Conservation (phyloP, 1,140 invertebrate species). For the Phymastichus coffea region DNA sequence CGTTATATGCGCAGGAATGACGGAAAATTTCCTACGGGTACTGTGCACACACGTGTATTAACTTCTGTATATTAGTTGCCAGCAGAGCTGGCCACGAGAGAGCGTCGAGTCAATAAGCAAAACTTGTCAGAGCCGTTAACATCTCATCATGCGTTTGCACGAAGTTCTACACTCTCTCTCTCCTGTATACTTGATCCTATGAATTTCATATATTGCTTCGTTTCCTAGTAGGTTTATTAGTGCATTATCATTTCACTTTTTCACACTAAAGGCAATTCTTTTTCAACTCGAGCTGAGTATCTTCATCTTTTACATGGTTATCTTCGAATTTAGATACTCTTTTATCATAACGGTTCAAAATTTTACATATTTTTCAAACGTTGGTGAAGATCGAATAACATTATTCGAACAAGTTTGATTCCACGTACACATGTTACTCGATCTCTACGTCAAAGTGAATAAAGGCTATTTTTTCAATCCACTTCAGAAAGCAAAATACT, state of each 20-base stretch:
- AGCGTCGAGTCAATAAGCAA: too few species aligned
- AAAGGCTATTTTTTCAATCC: conserved; percentile 8
- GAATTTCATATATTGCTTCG: too few species aligned
- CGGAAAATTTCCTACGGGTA: neutral
- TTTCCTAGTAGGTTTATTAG: too few species aligned
- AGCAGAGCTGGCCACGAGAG: neutral
- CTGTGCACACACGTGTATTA: neutral
- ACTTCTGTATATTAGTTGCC: conserved; percentile 13
- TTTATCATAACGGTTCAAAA: too few species aligned
- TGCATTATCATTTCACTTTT: too few species aligned
- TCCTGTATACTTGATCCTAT: too few species aligned
- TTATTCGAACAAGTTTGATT: too few species aligned
- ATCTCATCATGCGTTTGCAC: conserved; percentile 16
- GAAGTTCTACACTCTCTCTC: too few species aligned
- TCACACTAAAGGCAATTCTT: neutral
- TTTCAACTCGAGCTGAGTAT: neutral
- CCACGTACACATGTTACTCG: too few species aligned
- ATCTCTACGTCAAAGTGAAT: neutral
- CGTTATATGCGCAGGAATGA: neutral
- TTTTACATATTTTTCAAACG: too few species aligned
- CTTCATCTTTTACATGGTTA: neutral
- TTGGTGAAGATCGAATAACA: too few species aligned
- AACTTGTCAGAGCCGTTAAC: conserved; percentile 16
- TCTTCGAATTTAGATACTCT: neutral
- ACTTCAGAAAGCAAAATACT: too few species aligned